A percentile compares a stretch with the other conserved stretches of the same genome.
These are phyloP conservation scores for Apaloderma vittatum DNA, from an alignment of 2,113 vertebrate genomes.

Conservation along the genomic window DNA sequence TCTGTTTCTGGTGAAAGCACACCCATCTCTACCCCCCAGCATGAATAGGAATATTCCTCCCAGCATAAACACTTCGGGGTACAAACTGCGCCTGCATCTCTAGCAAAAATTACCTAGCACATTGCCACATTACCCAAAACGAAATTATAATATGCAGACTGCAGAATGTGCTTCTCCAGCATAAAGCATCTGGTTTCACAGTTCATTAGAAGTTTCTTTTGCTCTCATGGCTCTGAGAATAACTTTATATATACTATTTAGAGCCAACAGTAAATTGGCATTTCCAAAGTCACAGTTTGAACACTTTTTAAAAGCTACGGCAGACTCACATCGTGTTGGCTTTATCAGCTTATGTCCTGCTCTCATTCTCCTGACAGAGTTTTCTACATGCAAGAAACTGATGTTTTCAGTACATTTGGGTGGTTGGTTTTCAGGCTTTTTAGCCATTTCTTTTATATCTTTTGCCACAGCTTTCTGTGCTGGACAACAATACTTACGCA, in stretches of 20 bases:
- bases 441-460: neutral
- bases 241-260: neutral
- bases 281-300: neutral
- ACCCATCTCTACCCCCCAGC: neutral
- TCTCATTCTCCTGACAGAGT: neutral
- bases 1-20: neutral
- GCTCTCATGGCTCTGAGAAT: constrained; percentile 12
- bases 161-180: constrained; percentile 31
- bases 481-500: neutral
- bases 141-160: neutral
- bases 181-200: constrained; percentile 56
- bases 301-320: neutral
- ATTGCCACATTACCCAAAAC: neutral
- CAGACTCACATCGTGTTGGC: rapidly evolving
- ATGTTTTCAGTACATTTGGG: neutral
- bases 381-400: neutral
- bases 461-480: neutral
- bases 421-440: neutral
- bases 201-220: constrained; percentile 23
- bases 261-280: neutral
- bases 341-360: neutral
- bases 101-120: neutral
- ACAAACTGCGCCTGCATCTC: neutral
- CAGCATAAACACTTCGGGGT: neutral
- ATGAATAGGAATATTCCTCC: neutral